phyloP scores from a whole-genome alignment of 2,797 vertebrate genomes.

The Benthosema pterotum region DNA sequence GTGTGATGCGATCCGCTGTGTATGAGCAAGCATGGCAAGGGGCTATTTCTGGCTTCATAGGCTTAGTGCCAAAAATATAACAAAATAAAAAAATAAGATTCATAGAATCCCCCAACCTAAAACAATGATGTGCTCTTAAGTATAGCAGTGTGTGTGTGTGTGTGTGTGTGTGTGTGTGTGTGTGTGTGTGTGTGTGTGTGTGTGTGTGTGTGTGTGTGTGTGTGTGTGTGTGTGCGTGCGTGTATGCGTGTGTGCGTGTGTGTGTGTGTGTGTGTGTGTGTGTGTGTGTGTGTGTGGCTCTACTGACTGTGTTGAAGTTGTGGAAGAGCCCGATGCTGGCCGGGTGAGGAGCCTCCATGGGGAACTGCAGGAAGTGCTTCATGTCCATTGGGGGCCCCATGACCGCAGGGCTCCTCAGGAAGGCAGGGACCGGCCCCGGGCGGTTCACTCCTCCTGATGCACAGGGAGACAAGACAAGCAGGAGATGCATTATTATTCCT shows the following conservation, averaged over 20 bases:
- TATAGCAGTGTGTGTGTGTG: neutral
- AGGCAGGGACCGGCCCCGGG: constrained; percentile 86
- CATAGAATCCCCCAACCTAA: too few relatives aligned
- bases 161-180: neutral
- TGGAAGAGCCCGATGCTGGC: constrained; percentile 85
- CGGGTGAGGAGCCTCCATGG: constrained; percentile 83
- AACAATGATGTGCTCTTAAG: too few relatives aligned
- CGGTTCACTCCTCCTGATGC: constrained; percentile 88
- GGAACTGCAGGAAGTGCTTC: constrained; percentile 90
- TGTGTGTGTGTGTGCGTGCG: neutral
- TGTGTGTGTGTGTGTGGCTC: too few relatives aligned
- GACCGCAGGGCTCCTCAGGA: constrained; percentile 87
- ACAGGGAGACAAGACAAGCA: neutral
- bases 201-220: neutral
- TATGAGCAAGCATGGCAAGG: too few relatives aligned
- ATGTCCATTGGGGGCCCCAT: constrained; percentile 86
- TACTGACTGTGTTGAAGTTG: constrained; percentile 88
- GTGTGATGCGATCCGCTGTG: too few relatives aligned
- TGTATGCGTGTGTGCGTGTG: neutral
- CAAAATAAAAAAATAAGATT: too few relatives aligned
- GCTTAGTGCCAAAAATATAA: too few relatives aligned
- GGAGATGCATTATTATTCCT: neutral
- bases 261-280: neutral
- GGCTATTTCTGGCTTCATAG: too few relatives aligned
- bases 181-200: neutral